Evolutionary conservation across 2,888 invertebrate species (phyloP).

Genomic region (Chironomus tentans): DNA sequence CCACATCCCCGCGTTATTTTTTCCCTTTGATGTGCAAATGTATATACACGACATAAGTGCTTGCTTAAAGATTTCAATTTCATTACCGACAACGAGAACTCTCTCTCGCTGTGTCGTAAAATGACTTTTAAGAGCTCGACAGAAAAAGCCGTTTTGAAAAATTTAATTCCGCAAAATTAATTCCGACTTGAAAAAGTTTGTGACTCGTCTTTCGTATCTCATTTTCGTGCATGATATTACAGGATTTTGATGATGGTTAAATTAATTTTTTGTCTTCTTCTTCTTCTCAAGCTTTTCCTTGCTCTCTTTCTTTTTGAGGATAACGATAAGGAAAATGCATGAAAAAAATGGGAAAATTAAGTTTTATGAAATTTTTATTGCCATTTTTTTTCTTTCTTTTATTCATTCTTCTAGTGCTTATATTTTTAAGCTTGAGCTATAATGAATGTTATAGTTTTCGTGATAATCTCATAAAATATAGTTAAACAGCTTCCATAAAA

Average conservation of each 20-base stretch:
- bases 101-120: neutral
- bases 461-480: too few relatives aligned
- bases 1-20: neutral
- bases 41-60: too few relatives aligned
- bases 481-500: too few relatives aligned
- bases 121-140: neutral
- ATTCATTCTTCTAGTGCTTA: too few relatives aligned
- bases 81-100: neutral
- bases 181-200: neutral
- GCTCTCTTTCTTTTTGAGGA: neutral
- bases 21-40: too few relatives aligned
- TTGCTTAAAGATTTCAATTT: neutral
- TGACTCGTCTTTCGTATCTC: neutral
- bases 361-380: neutral
- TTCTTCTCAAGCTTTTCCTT: neutral
- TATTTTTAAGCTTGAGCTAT: too few relatives aligned
- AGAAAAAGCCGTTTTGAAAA: neutral
- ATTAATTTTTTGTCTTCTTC: neutral
- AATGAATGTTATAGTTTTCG: too few relatives aligned
- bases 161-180: slow-evolving; percentile 5
- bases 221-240: neutral
- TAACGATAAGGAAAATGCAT: neutral
- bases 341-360: neutral
- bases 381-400: neutral
- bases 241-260: too few relatives aligned